Evolutionary conservation across 2,113 vertebrate genomes (phyloP).

Genomic region (Hymenochirus boettgeri): DNA sequence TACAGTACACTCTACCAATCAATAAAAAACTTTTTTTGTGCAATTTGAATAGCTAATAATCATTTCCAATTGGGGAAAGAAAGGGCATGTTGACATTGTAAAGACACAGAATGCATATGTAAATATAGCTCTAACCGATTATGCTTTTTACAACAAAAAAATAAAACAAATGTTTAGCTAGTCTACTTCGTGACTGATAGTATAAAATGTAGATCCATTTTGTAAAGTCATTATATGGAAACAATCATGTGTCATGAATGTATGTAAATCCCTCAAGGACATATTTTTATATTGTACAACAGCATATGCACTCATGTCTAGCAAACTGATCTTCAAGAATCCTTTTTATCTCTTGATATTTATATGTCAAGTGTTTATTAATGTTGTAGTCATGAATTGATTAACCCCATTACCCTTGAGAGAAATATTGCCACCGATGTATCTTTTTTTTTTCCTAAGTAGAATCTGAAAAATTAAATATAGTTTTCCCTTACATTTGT

Average conservation of each 20-base stretch:
- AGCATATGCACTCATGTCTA: constrained; percentile 1
- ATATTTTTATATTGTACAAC: not conserved
- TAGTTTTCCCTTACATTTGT: too few species aligned
- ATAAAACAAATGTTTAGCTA: not conserved
- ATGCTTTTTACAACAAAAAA: not conserved
- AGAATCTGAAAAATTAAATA: too few species aligned
- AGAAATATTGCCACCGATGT: not conserved
- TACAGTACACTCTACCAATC: too few species aligned
- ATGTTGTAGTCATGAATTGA: not conserved
- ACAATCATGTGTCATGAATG: constrained; percentile 3
- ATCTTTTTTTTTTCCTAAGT: too few species aligned
- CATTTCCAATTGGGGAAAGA: not conserved
- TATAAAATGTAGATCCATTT: constrained; percentile 11
- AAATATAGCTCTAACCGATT: too few species aligned
- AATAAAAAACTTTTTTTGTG: not conserved
- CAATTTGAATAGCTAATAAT: not conserved
- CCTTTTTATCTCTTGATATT: constrained; percentile 11
- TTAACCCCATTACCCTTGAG: not conserved
- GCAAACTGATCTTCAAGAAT: constrained; percentile 4
- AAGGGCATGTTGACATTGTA: constrained; percentile 10
- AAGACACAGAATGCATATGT: not conserved
- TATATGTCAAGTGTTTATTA: constrained; percentile 14
- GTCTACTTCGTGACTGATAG: constrained; percentile 4
- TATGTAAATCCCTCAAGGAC: constrained; percentile 4
- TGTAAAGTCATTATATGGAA: constrained; percentile 7